These are phyloP conservation scores for Pipa parva DNA, from an alignment of 2,113 vertebrate genomes.

Conservation along the genomic window DNA sequence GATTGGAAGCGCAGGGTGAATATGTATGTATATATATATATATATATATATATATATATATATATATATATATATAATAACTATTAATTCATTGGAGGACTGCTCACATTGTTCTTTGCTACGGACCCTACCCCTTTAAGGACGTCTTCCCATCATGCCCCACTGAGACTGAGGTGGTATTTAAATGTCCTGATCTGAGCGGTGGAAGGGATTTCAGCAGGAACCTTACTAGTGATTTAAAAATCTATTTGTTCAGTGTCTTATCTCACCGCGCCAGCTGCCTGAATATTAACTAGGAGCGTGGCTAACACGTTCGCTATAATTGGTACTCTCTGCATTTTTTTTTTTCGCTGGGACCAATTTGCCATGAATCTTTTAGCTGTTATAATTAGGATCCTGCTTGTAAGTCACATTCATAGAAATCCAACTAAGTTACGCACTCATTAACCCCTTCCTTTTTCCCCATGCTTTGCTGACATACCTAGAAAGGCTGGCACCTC, in stretches of 20 bases:
- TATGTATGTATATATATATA: no score
- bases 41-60: no score
- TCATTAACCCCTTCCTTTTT: constrained; percentile 1
- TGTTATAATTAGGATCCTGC: constrained; percentile 55
- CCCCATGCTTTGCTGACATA: no score
- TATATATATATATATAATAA: no score
- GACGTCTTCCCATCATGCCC: not conserved
- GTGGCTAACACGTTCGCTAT: constrained; percentile 59
- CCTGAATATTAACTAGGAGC: constrained; percentile 60
- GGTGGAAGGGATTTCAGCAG: constrained; percentile 40
- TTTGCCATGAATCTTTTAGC: constrained; percentile 54
- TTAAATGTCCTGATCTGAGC: not conserved
- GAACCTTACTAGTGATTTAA: constrained; percentile 55
- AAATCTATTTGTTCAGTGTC: constrained; percentile 57
- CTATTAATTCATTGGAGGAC: no score
- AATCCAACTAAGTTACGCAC: not conserved
- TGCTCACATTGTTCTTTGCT: no score
- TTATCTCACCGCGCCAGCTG: constrained; percentile 63
- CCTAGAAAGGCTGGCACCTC: no score
- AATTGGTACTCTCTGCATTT: constrained; percentile 65
- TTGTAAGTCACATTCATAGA: constrained; percentile 27
- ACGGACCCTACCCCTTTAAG: no score
- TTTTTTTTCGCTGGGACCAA: constrained; percentile 63
- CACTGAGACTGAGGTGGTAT: not conserved
- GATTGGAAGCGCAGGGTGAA: no score